Evolutionary conservation across 2,113 vertebrate species (phyloP), one percentile per base, ranked within the genome.

Genomic region (Hemiprocne comata): DNA sequence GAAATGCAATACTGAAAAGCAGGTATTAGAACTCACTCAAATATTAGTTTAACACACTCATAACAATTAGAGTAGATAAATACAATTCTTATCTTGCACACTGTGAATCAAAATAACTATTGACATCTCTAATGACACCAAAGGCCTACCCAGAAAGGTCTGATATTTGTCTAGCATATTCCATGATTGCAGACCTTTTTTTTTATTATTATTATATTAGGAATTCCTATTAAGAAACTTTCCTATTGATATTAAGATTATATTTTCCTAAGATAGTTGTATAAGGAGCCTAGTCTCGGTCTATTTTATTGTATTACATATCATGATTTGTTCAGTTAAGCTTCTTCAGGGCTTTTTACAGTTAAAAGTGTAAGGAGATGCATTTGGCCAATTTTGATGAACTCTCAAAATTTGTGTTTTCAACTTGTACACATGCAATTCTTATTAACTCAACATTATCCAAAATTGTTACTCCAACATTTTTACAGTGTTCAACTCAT

Each of bases 271-370:
- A 46, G 12, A 14, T 2, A 82, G 13, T 10, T 48, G 28, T 11
- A 26, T 3, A 84, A 14, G 10, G 19, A 90, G 23, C 5, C 48
- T 64, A 38, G 11, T 10, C n/a, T 72, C 14, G 28, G 34, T n/a
- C 38, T 81, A 6, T 51, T 84, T 48, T 6, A 74, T 19, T 40
- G 11, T 53, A 42, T 57, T 57, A 58, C 8, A 48, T 46, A 53
- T 3, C 0, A 2, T 2, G 0, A 58, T 54, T 75, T 75, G 13
- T 51, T 54, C 64, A 84, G 20, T 24, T 58, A 61, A 75, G 31
- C 11, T 44, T 84, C 69, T 57, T 25, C 11, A 81, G 75, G 50
- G 36, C 17, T 78, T 91, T 74, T 10, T 57, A 26, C 17, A 62
- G 13, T 23, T 82, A 42, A 6, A 62, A 58, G 3, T 10, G 13